phyloP scores from a whole-genome alignment of 1,140 invertebrate species.

The Plectrocnemia conspersa region DNA sequence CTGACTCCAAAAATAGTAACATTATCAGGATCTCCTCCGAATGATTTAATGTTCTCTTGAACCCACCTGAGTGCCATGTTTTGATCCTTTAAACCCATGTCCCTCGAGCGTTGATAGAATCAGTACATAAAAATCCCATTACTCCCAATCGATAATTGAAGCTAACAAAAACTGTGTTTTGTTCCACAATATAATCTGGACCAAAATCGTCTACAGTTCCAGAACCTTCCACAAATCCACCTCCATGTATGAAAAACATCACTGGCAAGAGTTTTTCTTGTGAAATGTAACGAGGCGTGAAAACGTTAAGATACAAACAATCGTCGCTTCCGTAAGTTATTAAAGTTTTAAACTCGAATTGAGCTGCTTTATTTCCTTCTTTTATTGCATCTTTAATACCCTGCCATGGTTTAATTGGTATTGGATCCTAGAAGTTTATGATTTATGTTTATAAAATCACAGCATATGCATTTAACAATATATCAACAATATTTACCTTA shows the following conservation, averaged over 20 bases:
- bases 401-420: slow-evolving; percentile 45
- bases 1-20: slow-evolving; percentile 56
- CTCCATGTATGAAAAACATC: slow-evolving; percentile 61
- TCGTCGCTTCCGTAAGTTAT: slow-evolving; percentile 52
- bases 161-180: slow-evolving; percentile 52
- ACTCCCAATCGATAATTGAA: slow-evolving; percentile 56
- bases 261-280: slow-evolving; percentile 47
- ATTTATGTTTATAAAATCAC: slow-evolving; percentile 18
- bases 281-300: slow-evolving; percentile 46
- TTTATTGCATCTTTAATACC: slow-evolving; percentile 45
- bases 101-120: slow-evolving; percentile 50
- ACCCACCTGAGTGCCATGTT: slow-evolving; percentile 55
- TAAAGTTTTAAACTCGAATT: slow-evolving; percentile 29
- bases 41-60: slow-evolving; percentile 55
- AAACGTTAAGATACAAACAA: slow-evolving; percentile 56
- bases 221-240: slow-evolving; percentile 53
- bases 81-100: slow-evolving; percentile 55
- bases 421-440: slow-evolving; percentile 42
- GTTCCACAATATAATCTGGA: slow-evolving; percentile 54
- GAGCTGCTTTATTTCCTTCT: slow-evolving; percentile 43
- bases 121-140: slow-evolving; percentile 54
- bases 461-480: too few species aligned
- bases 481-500: slow-evolving; percentile 46
- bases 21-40: slow-evolving; percentile 58
- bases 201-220: slow-evolving; percentile 43